Conservation (phyloP, 1,140 invertebrate species). For the Drosophila sulfurigaster region DNA sequence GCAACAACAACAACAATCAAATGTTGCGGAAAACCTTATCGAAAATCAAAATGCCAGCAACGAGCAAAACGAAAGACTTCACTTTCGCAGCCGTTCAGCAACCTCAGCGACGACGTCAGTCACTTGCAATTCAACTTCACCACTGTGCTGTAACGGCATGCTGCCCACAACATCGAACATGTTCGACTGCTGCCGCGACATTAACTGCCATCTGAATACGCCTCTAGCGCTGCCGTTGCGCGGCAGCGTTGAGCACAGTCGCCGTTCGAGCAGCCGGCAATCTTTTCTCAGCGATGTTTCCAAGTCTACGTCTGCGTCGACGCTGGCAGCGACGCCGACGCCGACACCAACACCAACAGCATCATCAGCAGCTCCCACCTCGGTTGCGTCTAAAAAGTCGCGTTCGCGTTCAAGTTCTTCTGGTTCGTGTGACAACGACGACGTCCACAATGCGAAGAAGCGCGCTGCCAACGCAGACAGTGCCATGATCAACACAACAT, state of each 20-base stretch:
- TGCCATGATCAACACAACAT: slow-evolving; percentile 23
- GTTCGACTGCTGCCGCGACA: slow-evolving; percentile 76
- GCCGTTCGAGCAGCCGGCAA: slow-evolving; percentile 63
- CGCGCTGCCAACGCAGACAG: slow-evolving; percentile 11
- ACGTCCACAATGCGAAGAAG: slow-evolving; percentile 15
- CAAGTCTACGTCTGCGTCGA: slow-evolving; percentile 32
- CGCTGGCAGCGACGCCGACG: slow-evolving; percentile 38
- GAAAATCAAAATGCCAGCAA: slow-evolving; percentile 53
- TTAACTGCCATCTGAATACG: slow-evolving; percentile 78
- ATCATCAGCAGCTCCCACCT: slow-evolving; percentile 48
- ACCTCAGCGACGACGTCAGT: slow-evolving; percentile 42
- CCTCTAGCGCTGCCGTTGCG: slow-evolving; percentile 46
- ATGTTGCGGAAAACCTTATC: slow-evolving; percentile 56
- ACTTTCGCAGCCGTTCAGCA: slow-evolving; percentile 76
- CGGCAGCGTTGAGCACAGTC: slow-evolving; percentile 56
- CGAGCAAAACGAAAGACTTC: slow-evolving; percentile 82
- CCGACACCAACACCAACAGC: slow-evolving; percentile 38
- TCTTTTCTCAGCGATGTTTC: slow-evolving; percentile 43
- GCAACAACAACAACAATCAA: slow-evolving; percentile 50
- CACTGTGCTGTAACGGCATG: slow-evolving; percentile 76
- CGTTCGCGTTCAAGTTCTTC: slow-evolving; percentile 50
- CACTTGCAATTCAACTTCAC: slow-evolving; percentile 62
- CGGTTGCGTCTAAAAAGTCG: slow-evolving; percentile 47
- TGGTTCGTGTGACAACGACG: slow-evolving; percentile 35
- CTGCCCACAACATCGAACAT: slow-evolving; percentile 51